Evolutionary conservation across 2,797 vertebrate genomes (phyloP), one percentile per base, ranked within the genome.

Genomic region (Danio jaintianensis): DNA sequence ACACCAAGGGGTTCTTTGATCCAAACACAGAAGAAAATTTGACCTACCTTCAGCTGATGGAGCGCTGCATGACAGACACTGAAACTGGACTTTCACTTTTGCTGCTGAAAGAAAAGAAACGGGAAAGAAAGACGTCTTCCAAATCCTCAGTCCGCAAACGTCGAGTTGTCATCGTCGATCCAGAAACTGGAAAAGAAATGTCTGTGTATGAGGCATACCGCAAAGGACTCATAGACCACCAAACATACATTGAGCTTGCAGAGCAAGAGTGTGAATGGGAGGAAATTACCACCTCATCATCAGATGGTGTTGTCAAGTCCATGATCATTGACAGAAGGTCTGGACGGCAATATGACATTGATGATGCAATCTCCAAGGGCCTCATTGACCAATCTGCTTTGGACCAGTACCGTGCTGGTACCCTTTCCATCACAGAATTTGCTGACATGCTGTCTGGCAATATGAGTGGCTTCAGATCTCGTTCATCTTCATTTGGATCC

Each of bases 241-340:
- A 98, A 92, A 99, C 98, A 0, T 99, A 99, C 80, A 87, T 96
- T 15, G 97, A 99, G 89, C 93, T 99, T 40, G 94, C 97, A 0
- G 98, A 99, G 82, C 98, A 99, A 87, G 98, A 99, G 87, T 99
- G 98, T 0, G 98, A 99, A 88, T 99, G 98, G 98, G 98, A 99
- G 76, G 98, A 99, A 91, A 96, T 98, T 85, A 99, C 98, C 73
- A 98, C 93, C 86, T 98, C 98, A n/a, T 98, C 97, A 61, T 96
- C 96, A 0, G 97, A 98, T 0, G 98, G 98, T 0, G 95, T 97
- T 7, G 96, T 98, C 53, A 99, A 98, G 83, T 99, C 98, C 16
- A 96, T 98, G 93, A 99, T 99, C 87, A 99, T 93, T 0, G 98
- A 99, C 91, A 92, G 97, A 83, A 93, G 98, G 67, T 99, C 98